Base-by-base conservation (phyloP, 2,797 vertebrate species). In the Potorous gilbertii region DNA sequence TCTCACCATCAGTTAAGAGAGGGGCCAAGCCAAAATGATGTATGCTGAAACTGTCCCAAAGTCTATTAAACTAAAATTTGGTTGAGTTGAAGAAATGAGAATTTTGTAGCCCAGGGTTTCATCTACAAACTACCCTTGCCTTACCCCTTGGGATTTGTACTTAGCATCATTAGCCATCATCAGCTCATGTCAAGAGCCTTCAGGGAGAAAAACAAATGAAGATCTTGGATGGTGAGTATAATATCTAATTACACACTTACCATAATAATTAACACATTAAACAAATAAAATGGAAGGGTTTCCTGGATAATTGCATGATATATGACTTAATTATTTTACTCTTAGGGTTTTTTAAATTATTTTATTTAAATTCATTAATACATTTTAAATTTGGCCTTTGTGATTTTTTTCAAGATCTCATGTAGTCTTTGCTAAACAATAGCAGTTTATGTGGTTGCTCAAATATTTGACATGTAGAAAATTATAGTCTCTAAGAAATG, bases 11-110 rank as follows among this genome's bases (percentile, higher is more conserved):
- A 92, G 56, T 92, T 87, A 74, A 11, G 12, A 90, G 90, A 96
- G 66, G 66, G n/a, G 0, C 0, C 40, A 66, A 90, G 4, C 0
- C 34, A 62, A 92, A 54, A 54, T 2, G 0, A 16, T 89, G 92
- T 10, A 74, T 92, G 11, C 56, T 87, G 21, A 81, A 90, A 16
- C 1, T 92, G 54, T 54, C 54, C 62, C 92, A 18, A 92, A 27
- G 55, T 55, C 93, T 56, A 92, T 56, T 96, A 16, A 55, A 95
- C 54, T 55, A 28, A 87, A 50, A 57, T 29, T 92, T 91, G 56
- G 10, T 56, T 54, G 40, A 57, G 0, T 92, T 46, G 81, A 50
- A 24, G 29, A 54, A 34, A 24, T 90, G 92, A 54, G 29, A 90
- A 55, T 34, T 14, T 18, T 28, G 6, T 50, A 28, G 11, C 14